Evolutionary conservation across 1,140 invertebrate genomes (phyloP).

Genomic region (Drosophila novamexicana): DNA sequence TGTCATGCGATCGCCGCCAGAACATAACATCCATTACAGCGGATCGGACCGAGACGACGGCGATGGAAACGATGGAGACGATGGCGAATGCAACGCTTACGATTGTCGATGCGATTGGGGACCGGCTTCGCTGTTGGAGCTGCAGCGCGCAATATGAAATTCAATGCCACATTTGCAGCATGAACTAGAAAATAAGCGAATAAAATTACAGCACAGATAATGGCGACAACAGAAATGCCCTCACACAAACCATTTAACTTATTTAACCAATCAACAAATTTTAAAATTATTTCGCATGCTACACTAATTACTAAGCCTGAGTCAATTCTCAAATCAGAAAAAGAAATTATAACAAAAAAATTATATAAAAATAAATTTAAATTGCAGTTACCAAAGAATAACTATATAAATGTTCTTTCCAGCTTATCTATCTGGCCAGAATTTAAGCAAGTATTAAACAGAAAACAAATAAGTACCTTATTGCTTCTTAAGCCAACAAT

Average conservation of each 20-base stretch:
- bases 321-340: too few relatives aligned
- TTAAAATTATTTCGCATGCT: too few relatives aligned
- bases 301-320: too few relatives aligned
- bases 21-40: constrained; percentile 82
- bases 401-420: too few relatives aligned
- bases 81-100: constrained; percentile 41
- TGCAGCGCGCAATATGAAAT: constrained; percentile 75
- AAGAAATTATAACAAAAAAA: not conserved
- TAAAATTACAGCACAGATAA: not conserved
- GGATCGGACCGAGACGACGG: constrained; percentile 29
- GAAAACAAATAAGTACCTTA: too few relatives aligned
- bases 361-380: not conserved
- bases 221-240: constrained; percentile 8
- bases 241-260: not conserved
- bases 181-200: constrained; percentile 64
- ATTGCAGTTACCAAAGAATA: too few relatives aligned
- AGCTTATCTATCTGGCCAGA: too few relatives aligned
- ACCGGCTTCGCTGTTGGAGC: constrained; percentile 13
- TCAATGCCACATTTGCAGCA: constrained; percentile 80
- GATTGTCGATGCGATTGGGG: constrained; percentile 63
- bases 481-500: too few relatives aligned
- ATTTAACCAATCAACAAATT: too few relatives aligned
- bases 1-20: constrained; percentile 82
- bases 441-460: too few relatives aligned
- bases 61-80: constrained; percentile 16